A percentile compares a stretch with the other conserved stretches of the same genome.
phyloP scores from a whole-genome alignment of 2,888 invertebrate species.

The Autographa pulchrina region DNA sequence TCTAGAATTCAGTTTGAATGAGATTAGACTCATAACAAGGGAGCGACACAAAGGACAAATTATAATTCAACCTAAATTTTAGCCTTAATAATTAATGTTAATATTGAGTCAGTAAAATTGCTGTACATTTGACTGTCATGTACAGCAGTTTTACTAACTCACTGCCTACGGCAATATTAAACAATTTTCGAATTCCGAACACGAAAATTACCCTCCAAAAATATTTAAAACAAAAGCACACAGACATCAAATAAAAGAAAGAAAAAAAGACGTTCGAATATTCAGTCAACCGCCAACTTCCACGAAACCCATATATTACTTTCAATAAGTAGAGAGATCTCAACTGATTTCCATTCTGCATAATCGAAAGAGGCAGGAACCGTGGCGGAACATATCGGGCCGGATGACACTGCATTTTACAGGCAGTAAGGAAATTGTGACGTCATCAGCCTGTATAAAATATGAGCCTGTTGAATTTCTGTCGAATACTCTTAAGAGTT shows the following conservation, averaged over 20 bases:
- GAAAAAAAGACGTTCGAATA: slow-evolving; percentile 26
- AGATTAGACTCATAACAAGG: neutral
- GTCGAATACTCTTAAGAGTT: slow-evolving; percentile 23
- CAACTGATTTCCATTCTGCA: slow-evolving; percentile 52
- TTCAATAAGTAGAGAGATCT: slow-evolving; percentile 46
- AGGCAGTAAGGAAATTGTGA: slow-evolving; percentile 24
- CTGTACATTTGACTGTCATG: too few species aligned
- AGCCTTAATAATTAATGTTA: too few species aligned
- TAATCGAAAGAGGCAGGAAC: slow-evolving; percentile 47
- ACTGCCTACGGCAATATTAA: too few species aligned
- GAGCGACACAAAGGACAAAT: neutral
- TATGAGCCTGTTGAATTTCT: slow-evolving; percentile 52
- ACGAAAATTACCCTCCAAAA: neutral
- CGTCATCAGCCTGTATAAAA: slow-evolving; percentile 36
- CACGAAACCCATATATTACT: slow-evolving; percentile 19
- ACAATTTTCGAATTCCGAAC: too few species aligned
- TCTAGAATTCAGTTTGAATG: neutral
- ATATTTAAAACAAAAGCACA: neutral
- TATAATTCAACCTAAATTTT: neutral
- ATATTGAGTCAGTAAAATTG: too few species aligned
- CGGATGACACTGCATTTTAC: slow-evolving; percentile 53
- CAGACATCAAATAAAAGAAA: slow-evolving; percentile 11
- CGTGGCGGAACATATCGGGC: slow-evolving; percentile 40
- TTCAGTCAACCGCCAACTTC: slow-evolving; percentile 27
- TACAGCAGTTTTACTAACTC: too few species aligned